phyloP scores from a whole-genome alignment of 2,888 invertebrate genomes.

The Limnephilus marmoratus region DNA sequence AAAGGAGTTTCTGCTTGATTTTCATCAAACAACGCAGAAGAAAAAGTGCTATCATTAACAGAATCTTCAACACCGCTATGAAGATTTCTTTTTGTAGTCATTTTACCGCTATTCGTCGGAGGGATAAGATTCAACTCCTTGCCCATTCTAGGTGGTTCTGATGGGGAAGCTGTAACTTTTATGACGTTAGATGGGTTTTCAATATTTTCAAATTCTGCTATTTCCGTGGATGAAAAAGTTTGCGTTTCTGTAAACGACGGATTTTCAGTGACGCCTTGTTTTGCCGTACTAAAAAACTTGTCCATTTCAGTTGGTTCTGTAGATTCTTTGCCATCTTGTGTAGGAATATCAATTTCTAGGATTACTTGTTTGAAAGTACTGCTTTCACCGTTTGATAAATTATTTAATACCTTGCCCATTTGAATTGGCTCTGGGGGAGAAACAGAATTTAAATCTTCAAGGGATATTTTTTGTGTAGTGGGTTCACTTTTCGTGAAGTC shows the following conservation, averaged over 20 bases:
- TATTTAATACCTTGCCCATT: not conserved
- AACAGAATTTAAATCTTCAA: not conserved
- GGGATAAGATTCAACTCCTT: conserved; percentile 2
- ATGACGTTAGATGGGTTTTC: not conserved
- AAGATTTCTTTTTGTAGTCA: not conserved
- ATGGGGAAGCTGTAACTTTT: not conserved
- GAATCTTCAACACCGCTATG: not conserved
- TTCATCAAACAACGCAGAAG: not conserved
- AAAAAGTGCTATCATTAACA: not conserved
- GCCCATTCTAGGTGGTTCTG: conserved; percentile 2
- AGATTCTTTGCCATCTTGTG: not conserved
- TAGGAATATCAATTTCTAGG: not conserved
- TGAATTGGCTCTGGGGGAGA: not conserved
- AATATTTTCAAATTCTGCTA: not conserved
- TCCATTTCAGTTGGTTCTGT: not conserved
- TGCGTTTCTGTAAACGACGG: not conserved
- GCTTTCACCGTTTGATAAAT: not conserved
- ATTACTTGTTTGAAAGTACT: not conserved
- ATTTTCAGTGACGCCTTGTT: not conserved
- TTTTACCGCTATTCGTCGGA: not conserved
- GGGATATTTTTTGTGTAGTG: not conserved
- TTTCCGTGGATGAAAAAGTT: not conserved
- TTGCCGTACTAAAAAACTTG: not conserved
- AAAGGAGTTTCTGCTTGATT: conserved; percentile 33
- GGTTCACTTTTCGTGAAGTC: not conserved